Base-by-base conservation (phyloP, 2,888 invertebrate genomes). In the Acholoe squamosa region DNA sequence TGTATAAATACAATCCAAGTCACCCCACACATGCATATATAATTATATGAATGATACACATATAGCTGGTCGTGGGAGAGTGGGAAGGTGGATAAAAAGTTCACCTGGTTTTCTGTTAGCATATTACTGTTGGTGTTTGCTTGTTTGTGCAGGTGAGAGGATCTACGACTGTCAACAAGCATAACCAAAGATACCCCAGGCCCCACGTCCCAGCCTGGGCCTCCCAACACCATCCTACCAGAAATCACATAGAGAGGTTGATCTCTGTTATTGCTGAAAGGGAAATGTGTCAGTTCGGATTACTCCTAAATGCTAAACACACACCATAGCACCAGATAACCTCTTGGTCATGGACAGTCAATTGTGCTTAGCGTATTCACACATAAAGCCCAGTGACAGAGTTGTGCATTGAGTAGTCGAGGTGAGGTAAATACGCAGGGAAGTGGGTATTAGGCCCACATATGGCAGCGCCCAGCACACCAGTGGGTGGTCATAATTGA, bases 41-140 rank as follows among this genome's bases (percentile, higher is more conserved):
- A 43, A 10, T 3, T 43, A 10, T 43, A 43, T 43, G 43, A 10
- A 10, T 3, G 10, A 43, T 43, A 43, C 43, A 43, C 43, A 43
- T 10, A 43, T 0, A 7, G 12, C 61, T 61, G 61, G 61, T n/a
- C 61, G 61, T 61, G 61, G 61, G 76, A 76, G 76, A 14, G 76
- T 10, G 31, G 25, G 25, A 31, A 16, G 25, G 76, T 10, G 31
- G 76, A 25, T 31, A 76, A 76, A 76, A 76, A 10, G 25, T 25
- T 7, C 76, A 76, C 76, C 76, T 76, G 76, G 76, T 76, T 76
- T 76, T 76, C 76, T 76, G 76, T 76, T 76, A 76, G 76, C 25
- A 28, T 31, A 76, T 76, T 76, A 31, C 76, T 31, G 76, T 31
- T 25, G 28, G 28, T 31, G 76, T 76, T 76, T 76, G 76, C 76